Percentiles rank a stretch among this genome's conserved stretches.
Conservation (phyloP, 2,113 vertebrate genomes). For the Cygnus buccinator region DNA sequence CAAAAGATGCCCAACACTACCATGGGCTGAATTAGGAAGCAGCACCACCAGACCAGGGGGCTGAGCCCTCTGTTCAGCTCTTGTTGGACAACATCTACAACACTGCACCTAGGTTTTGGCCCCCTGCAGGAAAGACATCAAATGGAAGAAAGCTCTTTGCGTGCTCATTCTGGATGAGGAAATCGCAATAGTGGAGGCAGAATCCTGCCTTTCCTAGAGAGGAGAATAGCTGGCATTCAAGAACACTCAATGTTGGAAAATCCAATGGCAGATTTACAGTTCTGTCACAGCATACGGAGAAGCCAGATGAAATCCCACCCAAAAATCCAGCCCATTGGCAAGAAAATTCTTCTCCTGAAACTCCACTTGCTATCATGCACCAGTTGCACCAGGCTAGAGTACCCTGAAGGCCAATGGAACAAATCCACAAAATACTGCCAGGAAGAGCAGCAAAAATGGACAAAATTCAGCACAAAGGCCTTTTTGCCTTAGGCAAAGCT, state of each 20-base stretch:
- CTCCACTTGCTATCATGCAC: background rate
- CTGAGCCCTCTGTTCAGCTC: no score
- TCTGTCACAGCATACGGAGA: background rate
- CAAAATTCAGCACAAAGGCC: background rate
- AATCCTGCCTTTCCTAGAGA: background rate
- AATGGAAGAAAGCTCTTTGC: no score
- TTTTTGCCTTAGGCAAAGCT: background rate
- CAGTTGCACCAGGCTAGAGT: background rate
- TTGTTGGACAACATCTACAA: no score
- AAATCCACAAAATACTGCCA: background rate
- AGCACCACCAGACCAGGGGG: no score
- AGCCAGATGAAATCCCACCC: background rate
- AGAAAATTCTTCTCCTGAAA: background rate
- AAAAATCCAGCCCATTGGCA: background rate
- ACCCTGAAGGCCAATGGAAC: background rate
- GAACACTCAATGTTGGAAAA: background rate
- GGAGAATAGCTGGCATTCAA: background rate
- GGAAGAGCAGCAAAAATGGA: background rate
- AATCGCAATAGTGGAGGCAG: background rate
- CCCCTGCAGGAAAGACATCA: no score
- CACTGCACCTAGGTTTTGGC: no score
- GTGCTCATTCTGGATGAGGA: background rate
- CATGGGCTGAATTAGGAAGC: no score
- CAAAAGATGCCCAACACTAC: no score
- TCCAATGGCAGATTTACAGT: background rate